These are phyloP conservation scores for Drosophila cardini DNA, from an alignment of 1,140 invertebrate species.

Conservation along the genomic window DNA sequence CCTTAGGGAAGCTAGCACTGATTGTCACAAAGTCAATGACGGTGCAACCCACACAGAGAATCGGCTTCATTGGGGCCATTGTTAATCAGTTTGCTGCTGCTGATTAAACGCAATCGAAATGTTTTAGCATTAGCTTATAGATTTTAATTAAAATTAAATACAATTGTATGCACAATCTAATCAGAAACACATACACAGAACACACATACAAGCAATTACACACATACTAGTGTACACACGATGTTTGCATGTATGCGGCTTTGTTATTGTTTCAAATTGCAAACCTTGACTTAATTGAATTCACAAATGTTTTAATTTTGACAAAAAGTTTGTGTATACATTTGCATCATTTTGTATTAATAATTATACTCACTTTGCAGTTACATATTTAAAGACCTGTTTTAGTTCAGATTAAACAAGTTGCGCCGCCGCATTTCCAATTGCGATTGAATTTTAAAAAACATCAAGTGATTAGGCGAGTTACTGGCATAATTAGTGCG, in stretches of 20 bases:
- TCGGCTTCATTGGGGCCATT: constrained; percentile 48
- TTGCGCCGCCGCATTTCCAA: constrained; percentile 4
- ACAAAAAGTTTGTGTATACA: background rate
- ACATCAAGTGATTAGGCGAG: too few relatives aligned
- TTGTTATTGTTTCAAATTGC: constrained; percentile 4
- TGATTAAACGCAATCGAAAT: constrained; percentile 12
- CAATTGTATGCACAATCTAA: constrained; percentile 42
- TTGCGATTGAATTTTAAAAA: background rate
- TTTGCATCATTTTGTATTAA: background rate
- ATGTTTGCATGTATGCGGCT: background rate
- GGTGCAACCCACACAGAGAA: constrained; percentile 85
- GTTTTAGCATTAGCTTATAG: background rate
- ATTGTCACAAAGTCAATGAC: constrained; percentile 87
- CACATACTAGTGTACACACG: background rate
- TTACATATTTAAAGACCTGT: constrained; percentile 1
- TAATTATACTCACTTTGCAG: background rate
- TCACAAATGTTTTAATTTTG: background rate
- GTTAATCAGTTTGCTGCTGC: constrained; percentile 5
- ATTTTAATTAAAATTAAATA: constrained; percentile 27
- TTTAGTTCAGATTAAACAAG: background rate
- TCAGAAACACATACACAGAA: constrained; percentile 10
- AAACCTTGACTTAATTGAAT: constrained; percentile 8
- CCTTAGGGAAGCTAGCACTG: constrained; percentile 85
- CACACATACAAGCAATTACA: background rate
- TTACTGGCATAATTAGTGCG: too few relatives aligned